Evolutionary conservation across 2,113 vertebrate genomes (phyloP), one percentile per base, ranked within the genome.

Genomic region (Nannospalax galili): DNA sequence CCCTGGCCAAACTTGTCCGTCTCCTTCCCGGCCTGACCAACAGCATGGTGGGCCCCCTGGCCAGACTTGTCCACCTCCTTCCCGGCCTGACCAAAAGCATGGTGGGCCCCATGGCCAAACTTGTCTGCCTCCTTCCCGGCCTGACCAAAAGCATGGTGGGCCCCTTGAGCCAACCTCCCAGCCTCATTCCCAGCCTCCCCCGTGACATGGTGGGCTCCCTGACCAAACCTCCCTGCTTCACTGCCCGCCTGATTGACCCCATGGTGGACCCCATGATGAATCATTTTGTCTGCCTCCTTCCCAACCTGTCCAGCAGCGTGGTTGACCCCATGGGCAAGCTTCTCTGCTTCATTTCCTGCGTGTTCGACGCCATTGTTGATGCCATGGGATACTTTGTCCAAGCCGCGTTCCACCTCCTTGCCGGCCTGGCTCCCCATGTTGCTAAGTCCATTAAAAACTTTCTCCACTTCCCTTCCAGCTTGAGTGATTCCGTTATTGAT

Each of bases 401-500:
- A 84, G 88, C 89, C 85, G 77, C 73, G 96, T 73, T 97, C 97
- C 91, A 95, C 7, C 15, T 97, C 97, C 89, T 92, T 98, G 95
- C 93, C 15, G 3, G 91, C 89, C 32, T 97, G 95, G 93, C 32
- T 96, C 28, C 96, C 97, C 94, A 94, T 65, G 86, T 37, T 90
- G 96, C 94, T 95, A 67, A 97, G 94, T 96, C 95, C 97, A 67
- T 94, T 81, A 48, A 98, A 93, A 87, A 97, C 96, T 78, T 94
- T 97, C 64, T 98, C 97, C 93, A 98, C 97, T 97, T 98, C 97
- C 92, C 97, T 96, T 96, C 97, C 97, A 52, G 97, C 97, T 58
- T 98, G 96, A 40, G 97, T 97, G 97, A 97, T 96, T 70, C 97
- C 97, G n/a, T 96, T 95, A 28, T 97, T 98, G 95, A 98, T 95